Percentiles rank a stretch among this genome's conserved stretches.
phyloP scores from a whole-genome alignment of 2,113 vertebrate species.

The Paedocypris sp. region DNA sequence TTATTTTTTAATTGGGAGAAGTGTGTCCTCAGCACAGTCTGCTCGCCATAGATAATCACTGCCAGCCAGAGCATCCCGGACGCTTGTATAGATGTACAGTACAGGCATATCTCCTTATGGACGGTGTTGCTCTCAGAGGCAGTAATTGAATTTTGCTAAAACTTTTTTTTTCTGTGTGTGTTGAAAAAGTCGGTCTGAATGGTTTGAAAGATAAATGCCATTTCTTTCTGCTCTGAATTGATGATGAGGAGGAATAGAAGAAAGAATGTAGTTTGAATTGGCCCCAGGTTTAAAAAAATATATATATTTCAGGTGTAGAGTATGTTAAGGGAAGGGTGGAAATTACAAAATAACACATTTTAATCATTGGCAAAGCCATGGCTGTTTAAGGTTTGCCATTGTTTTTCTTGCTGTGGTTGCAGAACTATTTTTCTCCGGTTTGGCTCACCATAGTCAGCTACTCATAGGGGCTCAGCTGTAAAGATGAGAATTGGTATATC shows the following conservation, averaged over 20 bases:
- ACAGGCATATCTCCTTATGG: background rate
- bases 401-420: too few relatives aligned
- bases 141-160: conserved; percentile 21
- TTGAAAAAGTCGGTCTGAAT: background rate
- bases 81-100: background rate
- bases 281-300: too few relatives aligned
- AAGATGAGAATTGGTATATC: too few relatives aligned
- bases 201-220: conserved; percentile 5
- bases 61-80: conserved; percentile 1
- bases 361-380: too few relatives aligned
- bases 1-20: conserved; percentile 28
- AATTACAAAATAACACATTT: too few relatives aligned
- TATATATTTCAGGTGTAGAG: conserved; percentile 6
- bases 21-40: conserved; percentile 29
- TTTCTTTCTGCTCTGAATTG: conserved; percentile 1
- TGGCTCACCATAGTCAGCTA: too few relatives aligned
- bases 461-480: too few relatives aligned
- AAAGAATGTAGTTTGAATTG: background rate
- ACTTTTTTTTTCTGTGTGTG: conserved; percentile 6
- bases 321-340: background rate
- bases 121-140: background rate
- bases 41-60: conserved; percentile 27
- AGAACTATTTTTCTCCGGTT: too few relatives aligned
- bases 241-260: background rate
- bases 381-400: too few relatives aligned